A percentile compares a stretch with the other conserved stretches of the same genome.
Evolutionary conservation across 1,140 invertebrate genomes (phyloP).

Genomic region (Solenopsis invicta): DNA sequence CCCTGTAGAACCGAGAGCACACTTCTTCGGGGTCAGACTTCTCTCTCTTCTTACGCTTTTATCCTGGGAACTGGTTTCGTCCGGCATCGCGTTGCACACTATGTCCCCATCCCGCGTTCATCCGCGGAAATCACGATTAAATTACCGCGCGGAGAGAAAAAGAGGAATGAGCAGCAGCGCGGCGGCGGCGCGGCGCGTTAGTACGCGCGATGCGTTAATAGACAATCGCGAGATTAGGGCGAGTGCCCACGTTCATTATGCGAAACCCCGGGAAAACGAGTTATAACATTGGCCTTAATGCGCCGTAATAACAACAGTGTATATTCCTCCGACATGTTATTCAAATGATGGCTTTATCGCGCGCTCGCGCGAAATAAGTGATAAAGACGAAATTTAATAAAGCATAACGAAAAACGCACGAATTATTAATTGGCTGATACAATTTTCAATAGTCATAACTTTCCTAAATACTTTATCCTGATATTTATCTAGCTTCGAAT

Average conservation of each 20-base stretch:
- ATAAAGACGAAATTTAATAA: conserved; percentile 14
- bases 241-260: conserved; percentile 41
- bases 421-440: background rate
- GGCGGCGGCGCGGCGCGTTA: background rate
- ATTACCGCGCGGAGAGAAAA: conserved; percentile 63
- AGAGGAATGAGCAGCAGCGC: background rate
- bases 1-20: conserved; percentile 57
- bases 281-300: conserved; percentile 68
- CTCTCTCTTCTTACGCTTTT: conserved; percentile 60
- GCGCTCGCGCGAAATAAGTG: background rate
- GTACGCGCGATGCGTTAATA: conserved; percentile 41
- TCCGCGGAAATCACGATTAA: conserved; percentile 67
- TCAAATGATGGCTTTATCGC: background rate
- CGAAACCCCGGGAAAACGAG: conserved; percentile 32
- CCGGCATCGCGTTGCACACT: conserved; percentile 65
- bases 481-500: conserved; percentile 2
- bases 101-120: conserved; percentile 40
- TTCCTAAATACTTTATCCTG: background rate
- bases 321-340: conserved; percentile 1
- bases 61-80: conserved; percentile 75
- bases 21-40: conserved; percentile 63
- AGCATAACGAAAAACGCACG: background rate
- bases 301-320: conserved; percentile 46
- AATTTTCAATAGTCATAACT: background rate
- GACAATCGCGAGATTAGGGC: conserved; percentile 62